phyloP scores from a whole-genome alignment of 2,113 vertebrate genomes.

The Campylorhamphus procurvoides region DNA sequence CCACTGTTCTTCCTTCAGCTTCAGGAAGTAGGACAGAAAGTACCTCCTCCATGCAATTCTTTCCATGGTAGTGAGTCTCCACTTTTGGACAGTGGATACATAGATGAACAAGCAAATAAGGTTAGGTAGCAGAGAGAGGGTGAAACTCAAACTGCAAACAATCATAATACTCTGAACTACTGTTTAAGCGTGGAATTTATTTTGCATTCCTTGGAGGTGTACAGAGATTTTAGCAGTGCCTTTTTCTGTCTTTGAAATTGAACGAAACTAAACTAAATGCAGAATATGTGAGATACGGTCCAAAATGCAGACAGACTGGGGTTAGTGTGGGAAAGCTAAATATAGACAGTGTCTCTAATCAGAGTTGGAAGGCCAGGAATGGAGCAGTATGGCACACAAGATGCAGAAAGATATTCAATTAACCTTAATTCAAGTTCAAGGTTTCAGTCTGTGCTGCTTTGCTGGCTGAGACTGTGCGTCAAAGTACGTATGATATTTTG shows the following conservation, averaged over 20 bases:
- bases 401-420: constrained; percentile 21
- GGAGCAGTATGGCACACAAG: background rate
- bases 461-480: background rate
- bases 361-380: constrained; percentile 4
- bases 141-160: background rate
- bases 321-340: constrained; percentile 18
- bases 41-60: background rate
- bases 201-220: background rate
- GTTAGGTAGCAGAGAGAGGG: background rate
- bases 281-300: background rate
- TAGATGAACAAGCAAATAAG: background rate
- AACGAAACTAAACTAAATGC: background rate
- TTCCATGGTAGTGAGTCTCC: background rate
- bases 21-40: background rate
- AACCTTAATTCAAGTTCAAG: constrained; percentile 26
- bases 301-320: background rate
- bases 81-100: background rate
- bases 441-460: background rate
- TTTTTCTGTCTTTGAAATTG: background rate
- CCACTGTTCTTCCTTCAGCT: background rate
- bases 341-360: background rate
- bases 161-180: background rate
- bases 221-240: background rate
- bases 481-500: background rate
- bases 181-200: background rate